Conservation (phyloP, 2,888 invertebrate species). For the Ommatoiulus sabulosus region DNA sequence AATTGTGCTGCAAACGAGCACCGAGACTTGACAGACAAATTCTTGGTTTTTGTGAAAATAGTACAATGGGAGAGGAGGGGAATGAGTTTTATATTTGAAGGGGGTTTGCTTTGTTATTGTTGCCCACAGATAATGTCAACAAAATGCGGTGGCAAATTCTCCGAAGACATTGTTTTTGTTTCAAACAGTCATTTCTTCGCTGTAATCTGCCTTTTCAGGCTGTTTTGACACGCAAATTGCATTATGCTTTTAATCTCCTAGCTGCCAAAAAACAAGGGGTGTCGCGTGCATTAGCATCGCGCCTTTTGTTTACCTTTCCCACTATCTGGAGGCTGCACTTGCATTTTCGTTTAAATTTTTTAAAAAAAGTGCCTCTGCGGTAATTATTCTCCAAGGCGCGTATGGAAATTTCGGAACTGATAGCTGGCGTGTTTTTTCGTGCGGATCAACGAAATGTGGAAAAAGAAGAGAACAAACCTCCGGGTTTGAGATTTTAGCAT, state of each 20-base stretch:
- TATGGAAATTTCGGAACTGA: not conserved
- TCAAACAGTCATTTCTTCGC: not conserved
- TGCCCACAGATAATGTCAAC: not conserved
- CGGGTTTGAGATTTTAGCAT: not conserved
- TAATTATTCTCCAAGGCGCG: not conserved
- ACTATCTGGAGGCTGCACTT: conserved; percentile 1
- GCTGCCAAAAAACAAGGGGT: conserved; percentile 10
- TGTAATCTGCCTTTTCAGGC: conserved; percentile 4
- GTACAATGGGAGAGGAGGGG: too few species aligned
- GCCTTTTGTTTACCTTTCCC: not conserved
- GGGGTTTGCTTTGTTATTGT: not conserved
- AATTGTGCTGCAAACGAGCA: too few species aligned
- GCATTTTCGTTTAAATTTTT: not conserved
- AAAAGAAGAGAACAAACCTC: not conserved
- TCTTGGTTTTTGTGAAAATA: too few species aligned
- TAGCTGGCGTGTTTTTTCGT: not conserved
- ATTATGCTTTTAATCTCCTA: not conserved
- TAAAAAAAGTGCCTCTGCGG: not conserved
- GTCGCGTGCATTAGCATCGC: not conserved
- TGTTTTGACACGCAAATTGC: conserved; percentile 19
- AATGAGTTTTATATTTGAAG: not conserved
- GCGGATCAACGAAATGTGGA: not conserved
- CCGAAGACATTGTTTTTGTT: conserved; percentile 7
- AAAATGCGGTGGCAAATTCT: not conserved
- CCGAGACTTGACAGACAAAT: too few species aligned